Conservation (phyloP, 2,888 invertebrate species). For the Synergus laeviventris region DNA sequence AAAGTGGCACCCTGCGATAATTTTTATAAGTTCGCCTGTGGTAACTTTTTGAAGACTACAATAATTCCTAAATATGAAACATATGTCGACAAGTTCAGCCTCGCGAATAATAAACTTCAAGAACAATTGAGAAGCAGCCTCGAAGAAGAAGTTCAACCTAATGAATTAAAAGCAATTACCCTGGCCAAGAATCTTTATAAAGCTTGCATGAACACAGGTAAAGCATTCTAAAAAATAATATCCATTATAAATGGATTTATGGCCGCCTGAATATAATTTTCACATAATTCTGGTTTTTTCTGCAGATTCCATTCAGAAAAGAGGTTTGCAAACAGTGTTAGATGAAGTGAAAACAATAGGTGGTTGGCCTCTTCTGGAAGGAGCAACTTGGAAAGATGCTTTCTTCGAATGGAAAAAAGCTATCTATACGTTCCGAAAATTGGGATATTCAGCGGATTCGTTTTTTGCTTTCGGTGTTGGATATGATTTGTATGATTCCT, state of each 20-base stretch:
- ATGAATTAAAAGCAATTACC: constrained; percentile 84
- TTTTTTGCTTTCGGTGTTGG: constrained; percentile 89
- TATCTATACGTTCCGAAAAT: constrained; percentile 86
- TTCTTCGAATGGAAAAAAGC: constrained; percentile 89
- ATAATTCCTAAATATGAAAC: constrained; percentile 89
- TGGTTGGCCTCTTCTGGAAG: constrained; percentile 94
- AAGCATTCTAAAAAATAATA: constrained; percentile 67
- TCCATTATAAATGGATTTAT: too few species aligned
- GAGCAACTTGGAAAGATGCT: constrained; percentile 83
- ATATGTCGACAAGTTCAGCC: constrained; percentile 85
- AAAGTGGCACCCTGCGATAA: constrained; percentile 87
- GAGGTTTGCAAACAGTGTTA: constrained; percentile 81
- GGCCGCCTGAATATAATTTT: too few species aligned
- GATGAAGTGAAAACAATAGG: constrained; percentile 86
- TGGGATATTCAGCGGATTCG: constrained; percentile 92
- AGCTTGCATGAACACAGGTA: constrained; percentile 93
- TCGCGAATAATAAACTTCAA: constrained; percentile 84
- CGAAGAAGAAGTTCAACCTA: constrained; percentile 78
- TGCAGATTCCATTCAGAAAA: constrained; percentile 42
- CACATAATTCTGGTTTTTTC: too few species aligned
- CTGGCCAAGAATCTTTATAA: constrained; percentile 89
- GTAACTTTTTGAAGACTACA: constrained; percentile 84
- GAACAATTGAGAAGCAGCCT: constrained; percentile 84
- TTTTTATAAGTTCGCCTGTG: constrained; percentile 89
- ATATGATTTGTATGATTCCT: constrained; percentile 90